Evolutionary conservation across 2,888 invertebrate species (phyloP).

Genomic region (Brenthis hecate): DNA sequence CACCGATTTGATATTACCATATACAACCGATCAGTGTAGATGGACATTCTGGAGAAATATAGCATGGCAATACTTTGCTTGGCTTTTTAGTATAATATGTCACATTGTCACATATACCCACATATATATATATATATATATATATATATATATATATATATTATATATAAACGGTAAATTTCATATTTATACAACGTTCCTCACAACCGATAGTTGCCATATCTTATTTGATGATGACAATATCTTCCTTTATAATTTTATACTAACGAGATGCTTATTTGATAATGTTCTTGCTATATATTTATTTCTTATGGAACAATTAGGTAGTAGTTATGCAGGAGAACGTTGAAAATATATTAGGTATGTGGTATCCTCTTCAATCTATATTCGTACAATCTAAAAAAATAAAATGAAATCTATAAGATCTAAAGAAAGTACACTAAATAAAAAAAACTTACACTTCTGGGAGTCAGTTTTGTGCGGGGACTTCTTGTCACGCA

Average conservation of each 20-base stretch:
- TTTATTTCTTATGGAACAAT: no score
- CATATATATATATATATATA: no score
- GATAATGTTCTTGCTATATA: background rate
- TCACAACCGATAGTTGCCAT: constrained; percentile 1
- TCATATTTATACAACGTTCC: constrained; percentile 20
- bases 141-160: no score
- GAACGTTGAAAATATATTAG: no score
- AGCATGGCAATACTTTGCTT: background rate
- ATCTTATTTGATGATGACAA: background rate
- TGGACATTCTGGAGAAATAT: constrained; percentile 1
- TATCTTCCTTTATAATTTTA: background rate
- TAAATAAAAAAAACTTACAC: constrained; percentile 56
- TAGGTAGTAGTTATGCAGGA: no score
- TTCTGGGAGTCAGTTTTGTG: constrained; percentile 77
- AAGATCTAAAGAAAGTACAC: background rate
- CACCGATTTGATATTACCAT: constrained; percentile 6
- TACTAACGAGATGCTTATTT: background rate
- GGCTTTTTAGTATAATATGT: background rate
- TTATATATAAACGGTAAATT: constrained; percentile 5
- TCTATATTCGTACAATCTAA: background rate
- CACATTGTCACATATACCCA: background rate
- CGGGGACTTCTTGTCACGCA: constrained; percentile 77
- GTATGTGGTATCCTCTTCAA: no score
- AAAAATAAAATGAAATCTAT: constrained; percentile 36
- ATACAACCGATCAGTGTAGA: constrained; percentile 1